Evolutionary conservation across 2,888 invertebrate genomes (phyloP).

Genomic region (Gandaritis pyraliata): DNA sequence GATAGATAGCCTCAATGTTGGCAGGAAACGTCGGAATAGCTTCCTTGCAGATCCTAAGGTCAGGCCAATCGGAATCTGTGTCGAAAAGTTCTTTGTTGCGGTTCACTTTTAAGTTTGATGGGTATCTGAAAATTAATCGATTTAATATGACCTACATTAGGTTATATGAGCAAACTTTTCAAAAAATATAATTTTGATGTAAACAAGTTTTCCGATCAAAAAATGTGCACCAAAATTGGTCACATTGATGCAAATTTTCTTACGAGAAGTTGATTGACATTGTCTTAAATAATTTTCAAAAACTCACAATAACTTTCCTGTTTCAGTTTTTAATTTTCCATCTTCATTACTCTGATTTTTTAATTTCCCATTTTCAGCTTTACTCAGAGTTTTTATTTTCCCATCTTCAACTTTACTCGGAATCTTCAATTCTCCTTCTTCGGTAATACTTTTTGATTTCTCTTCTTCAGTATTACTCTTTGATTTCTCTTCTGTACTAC

Average conservation of each 20-base stretch:
- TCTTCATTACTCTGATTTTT: neutral
- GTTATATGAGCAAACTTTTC: too few relatives aligned
- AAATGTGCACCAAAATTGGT: too few relatives aligned
- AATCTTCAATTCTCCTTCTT: neutral
- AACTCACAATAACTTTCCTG: conserved; percentile 34
- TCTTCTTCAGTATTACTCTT: neutral
- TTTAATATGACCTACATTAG: too few relatives aligned
- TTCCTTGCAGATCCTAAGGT: conserved; percentile 75
- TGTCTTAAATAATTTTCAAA: neutral
- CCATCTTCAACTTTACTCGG: neutral
- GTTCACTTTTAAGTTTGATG: conserved; percentile 75
- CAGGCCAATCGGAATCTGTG: conserved; percentile 81
- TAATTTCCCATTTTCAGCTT: neutral
- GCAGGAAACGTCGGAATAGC: conserved; percentile 68
- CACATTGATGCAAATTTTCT: too few relatives aligned
- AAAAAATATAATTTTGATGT: too few relatives aligned
- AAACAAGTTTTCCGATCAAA: too few relatives aligned
- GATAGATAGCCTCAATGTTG: conserved; percentile 83
- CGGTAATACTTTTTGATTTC: neutral
- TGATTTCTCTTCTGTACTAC: neutral
- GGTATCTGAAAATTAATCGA: conserved; percentile 65
- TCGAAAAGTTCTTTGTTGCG: conserved; percentile 81
- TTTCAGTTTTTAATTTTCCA: conserved; percentile 1
- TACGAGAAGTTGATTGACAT: too few relatives aligned
- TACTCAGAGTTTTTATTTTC: neutral